phyloP scores from a whole-genome alignment of 2,113 vertebrate genomes.

The Cariama cristata region DNA sequence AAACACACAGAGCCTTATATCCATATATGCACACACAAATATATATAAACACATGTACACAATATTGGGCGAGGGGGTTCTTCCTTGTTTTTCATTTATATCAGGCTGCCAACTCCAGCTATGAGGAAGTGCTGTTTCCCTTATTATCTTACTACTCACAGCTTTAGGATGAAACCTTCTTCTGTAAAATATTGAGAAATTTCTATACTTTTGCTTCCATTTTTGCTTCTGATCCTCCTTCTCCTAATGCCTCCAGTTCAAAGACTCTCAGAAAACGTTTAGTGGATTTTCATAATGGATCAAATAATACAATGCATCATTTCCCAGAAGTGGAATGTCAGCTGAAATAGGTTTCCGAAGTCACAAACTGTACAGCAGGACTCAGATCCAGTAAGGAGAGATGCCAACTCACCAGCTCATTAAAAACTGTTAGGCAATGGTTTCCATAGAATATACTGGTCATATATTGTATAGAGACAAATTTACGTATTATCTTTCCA shows the following conservation, averaged over 20 bases:
- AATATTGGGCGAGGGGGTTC: not conserved
- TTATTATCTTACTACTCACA: not conserved
- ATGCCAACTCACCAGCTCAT: not conserved
- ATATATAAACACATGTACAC: not conserved
- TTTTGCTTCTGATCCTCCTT: not conserved
- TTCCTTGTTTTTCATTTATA: not conserved
- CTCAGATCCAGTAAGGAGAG: not conserved
- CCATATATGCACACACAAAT: not conserved
- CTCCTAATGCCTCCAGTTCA: not conserved
- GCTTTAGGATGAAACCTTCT: not conserved
- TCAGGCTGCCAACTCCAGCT: not conserved
- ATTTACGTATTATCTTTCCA: not conserved
- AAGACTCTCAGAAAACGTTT: not conserved
- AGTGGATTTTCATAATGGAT: not conserved
- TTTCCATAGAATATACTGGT: not conserved
- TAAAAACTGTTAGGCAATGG: not conserved
- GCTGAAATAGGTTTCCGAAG: conserved; percentile 6
- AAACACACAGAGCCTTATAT: not conserved
- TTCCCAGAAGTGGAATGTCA: not conserved
- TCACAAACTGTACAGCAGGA: not conserved
- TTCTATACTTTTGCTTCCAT: not conserved
- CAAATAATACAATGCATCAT: not conserved
- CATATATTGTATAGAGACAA: not conserved
- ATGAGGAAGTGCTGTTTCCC: not conserved
- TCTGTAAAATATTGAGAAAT: not conserved